Percentiles rank a stretch among this genome's conserved stretches.
These are phyloP conservation scores for Vireo altiloquus DNA, from an alignment of 2,113 vertebrate species.

Conservation along the genomic window DNA sequence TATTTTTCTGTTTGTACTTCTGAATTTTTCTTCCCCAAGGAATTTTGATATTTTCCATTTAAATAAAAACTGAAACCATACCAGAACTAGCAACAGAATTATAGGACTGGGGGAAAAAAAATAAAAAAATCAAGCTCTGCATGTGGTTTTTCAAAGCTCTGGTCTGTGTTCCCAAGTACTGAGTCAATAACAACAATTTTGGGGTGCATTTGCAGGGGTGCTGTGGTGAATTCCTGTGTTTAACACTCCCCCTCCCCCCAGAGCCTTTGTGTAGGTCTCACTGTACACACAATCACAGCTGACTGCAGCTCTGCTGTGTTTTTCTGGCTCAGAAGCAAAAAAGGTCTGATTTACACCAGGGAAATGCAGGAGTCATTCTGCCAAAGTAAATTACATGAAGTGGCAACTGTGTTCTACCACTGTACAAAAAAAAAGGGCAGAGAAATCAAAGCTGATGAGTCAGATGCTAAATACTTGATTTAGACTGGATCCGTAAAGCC, in stretches of 20 bases:
- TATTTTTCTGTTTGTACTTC: not conserved
- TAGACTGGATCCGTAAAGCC: not conserved
- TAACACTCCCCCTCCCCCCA: not conserved
- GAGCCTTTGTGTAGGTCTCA: not conserved
- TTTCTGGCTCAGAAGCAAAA: not conserved
- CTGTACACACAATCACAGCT: not conserved
- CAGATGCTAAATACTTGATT: not conserved
- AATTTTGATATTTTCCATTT: not conserved
- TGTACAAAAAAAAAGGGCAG: not conserved
- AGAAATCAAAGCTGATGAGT: not conserved
- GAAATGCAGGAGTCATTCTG: not conserved
- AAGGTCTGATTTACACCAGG: not conserved
- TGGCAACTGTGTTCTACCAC: not conserved
- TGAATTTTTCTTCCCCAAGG: not conserved
- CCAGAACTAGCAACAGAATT: not conserved
- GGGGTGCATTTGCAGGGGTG: not conserved
- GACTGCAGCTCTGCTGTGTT: not conserved
- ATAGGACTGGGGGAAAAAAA: not conserved
- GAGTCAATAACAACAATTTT: not conserved
- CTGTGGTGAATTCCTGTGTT: not conserved
- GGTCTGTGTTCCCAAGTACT: not conserved
- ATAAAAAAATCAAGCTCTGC: not conserved
- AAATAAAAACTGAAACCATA: not conserved
- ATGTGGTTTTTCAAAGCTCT: not conserved
- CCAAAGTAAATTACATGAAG: not conserved